Evolutionary conservation across 2,888 invertebrate genomes (phyloP).

Genomic region (Cosmia trapezina): DNA sequence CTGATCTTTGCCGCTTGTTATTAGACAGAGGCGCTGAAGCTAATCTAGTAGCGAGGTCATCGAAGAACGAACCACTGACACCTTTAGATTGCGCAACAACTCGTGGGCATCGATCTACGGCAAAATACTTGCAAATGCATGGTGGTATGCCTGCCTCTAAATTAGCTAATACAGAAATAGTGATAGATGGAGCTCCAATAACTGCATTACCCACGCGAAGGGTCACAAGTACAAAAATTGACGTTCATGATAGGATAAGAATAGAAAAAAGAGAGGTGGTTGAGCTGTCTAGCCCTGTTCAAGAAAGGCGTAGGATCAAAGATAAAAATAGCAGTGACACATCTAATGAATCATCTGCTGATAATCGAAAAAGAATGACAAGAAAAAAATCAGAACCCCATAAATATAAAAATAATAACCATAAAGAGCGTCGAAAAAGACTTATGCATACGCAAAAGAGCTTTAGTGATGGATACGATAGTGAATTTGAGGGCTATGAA

Average conservation of each 20-base stretch:
- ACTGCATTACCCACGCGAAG: slow-evolving; percentile 85
- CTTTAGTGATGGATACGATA: slow-evolving; percentile 89
- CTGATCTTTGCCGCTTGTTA: slow-evolving; percentile 97
- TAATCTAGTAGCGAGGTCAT: slow-evolving; percentile 95
- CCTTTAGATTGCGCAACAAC: slow-evolving; percentile 97
- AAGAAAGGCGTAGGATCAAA: slow-evolving; percentile 76
- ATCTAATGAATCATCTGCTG: slow-evolving; percentile 86
- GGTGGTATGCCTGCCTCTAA: slow-evolving; percentile 96
- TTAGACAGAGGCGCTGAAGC: slow-evolving; percentile 96
- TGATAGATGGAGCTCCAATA: slow-evolving; percentile 85
- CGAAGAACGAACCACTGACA: slow-evolving; percentile 96
- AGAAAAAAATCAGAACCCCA: slow-evolving; percentile 72
- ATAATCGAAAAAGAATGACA: slow-evolving; percentile 76
- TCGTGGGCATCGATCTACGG: slow-evolving; percentile 96
- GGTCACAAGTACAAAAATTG: slow-evolving; percentile 89
- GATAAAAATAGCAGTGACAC: slow-evolving; percentile 78
- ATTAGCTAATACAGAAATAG: slow-evolving; percentile 88
- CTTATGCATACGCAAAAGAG: slow-evolving; percentile 83
- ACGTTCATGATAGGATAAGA: slow-evolving; percentile 86
- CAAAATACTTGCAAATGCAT: slow-evolving; percentile 97
- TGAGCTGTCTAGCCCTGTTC: slow-evolving; percentile 85
- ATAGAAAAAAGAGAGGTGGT: slow-evolving; percentile 89
- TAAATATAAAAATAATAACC: slow-evolving; percentile 77
- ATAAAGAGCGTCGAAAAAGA: slow-evolving; percentile 81
- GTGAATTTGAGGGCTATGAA: slow-evolving; percentile 78